Evolutionary conservation across 1,140 invertebrate species (phyloP).

Genomic region (Cotesia glomerata): DNA sequence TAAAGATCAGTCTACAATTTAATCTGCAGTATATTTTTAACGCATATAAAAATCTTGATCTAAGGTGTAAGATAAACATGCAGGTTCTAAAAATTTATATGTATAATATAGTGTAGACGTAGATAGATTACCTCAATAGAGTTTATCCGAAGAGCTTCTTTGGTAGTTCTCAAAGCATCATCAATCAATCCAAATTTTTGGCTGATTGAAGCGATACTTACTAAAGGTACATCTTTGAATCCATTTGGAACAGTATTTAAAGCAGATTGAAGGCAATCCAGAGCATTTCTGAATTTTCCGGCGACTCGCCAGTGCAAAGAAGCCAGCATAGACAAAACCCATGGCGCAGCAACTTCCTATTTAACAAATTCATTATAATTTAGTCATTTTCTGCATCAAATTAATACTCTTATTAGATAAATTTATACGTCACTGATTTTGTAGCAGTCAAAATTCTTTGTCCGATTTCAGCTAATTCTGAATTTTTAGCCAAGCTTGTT

Average conservation of each 20-base stretch:
- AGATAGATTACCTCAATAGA: conserved; percentile 67
- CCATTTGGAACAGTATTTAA: conserved; percentile 63
- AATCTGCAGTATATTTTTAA: no score
- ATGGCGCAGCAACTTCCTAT: conserved; percentile 72
- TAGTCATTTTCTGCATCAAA: background rate
- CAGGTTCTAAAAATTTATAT: no score
- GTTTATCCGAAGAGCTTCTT: conserved; percentile 67
- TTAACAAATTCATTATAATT: conserved; percentile 34
- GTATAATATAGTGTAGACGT: conserved; percentile 22
- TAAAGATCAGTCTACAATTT: no score
- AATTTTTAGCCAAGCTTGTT: conserved; percentile 45
- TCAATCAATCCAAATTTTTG: conserved; percentile 72
- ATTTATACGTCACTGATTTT: conserved; percentile 65
- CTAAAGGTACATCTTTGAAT: conserved; percentile 67
- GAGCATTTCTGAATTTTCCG: conserved; percentile 67
- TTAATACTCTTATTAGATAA: conserved; percentile 13
- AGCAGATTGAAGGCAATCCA: conserved; percentile 71
- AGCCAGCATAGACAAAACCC: conserved; percentile 70
- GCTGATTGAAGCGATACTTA: conserved; percentile 69
- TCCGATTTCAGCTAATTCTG: conserved; percentile 74
- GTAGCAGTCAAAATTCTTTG: conserved; percentile 76
- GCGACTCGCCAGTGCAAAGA: conserved; percentile 74
- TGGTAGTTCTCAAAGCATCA: conserved; percentile 65
- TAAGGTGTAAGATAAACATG: no score
- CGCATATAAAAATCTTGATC: no score